Evolutionary conservation across 2,113 vertebrate genomes (phyloP).

Genomic region (Cochlearius cochlearius): DNA sequence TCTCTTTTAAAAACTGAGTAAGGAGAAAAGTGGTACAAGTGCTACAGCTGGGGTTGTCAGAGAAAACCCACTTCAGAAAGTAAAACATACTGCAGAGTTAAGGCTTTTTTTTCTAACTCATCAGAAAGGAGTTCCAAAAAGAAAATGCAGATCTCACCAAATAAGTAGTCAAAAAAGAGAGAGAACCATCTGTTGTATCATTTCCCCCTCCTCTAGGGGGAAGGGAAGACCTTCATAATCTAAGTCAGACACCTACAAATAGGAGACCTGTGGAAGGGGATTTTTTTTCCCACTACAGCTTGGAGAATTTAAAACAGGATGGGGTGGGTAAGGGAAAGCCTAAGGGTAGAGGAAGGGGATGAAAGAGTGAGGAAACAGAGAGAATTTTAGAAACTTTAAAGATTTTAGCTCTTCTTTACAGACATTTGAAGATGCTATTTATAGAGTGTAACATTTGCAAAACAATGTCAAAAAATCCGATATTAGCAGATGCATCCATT

Average conservation of each 20-base stretch:
- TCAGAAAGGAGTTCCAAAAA: constrained; percentile 28
- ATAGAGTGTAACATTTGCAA: background rate
- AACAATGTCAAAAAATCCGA: background rate
- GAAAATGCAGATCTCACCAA: constrained; percentile 53
- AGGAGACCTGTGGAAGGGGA: background rate
- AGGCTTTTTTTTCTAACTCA: constrained; percentile 17
- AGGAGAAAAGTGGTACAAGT: background rate
- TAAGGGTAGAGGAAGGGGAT: background rate
- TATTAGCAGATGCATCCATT: background rate
- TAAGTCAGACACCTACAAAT: background rate
- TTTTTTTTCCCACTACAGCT: background rate
- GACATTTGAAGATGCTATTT: background rate
- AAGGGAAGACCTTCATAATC: background rate
- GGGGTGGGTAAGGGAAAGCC: background rate
- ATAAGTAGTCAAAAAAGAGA: constrained; percentile 4
- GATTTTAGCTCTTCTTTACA: background rate
- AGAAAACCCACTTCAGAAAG: constrained; percentile 56
- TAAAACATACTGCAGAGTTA: constrained; percentile 47
- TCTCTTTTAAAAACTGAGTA: constrained; percentile 6
- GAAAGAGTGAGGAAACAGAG: background rate
- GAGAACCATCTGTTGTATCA: constrained; percentile 32
- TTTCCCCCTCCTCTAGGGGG: background rate
- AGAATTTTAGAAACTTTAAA: background rate
- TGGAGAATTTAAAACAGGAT: background rate
- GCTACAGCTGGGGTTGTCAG: constrained; percentile 39